Evolutionary conservation across 2,113 vertebrate species (phyloP).

Genomic region (Ictalurus punctatus): DNA sequence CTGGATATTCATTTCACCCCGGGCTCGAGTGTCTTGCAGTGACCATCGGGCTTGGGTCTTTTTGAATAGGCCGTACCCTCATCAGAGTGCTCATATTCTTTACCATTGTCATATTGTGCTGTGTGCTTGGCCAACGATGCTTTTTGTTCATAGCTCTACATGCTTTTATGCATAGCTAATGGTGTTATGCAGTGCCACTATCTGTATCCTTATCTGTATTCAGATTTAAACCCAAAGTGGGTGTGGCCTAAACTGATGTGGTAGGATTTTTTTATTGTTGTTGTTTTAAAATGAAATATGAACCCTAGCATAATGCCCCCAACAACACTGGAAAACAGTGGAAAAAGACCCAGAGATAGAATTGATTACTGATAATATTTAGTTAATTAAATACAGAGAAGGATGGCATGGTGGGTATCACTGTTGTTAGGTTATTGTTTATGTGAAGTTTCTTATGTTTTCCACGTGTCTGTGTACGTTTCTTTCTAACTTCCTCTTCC

Average conservation of each 20-base stretch:
- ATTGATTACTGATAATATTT: neutral
- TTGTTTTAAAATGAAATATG: neutral
- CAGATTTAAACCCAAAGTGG: neutral
- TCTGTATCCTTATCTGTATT: neutral
- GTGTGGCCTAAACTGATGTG: too few relatives aligned
- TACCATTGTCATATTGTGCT: neutral
- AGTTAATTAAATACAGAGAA: neutral
- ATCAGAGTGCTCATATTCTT: neutral
- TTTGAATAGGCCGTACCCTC: too few relatives aligned
- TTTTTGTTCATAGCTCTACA: neutral
- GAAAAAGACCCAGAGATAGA: neutral
- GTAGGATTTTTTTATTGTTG: neutral
- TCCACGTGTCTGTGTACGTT: neutral
- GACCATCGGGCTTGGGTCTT: too few relatives aligned
- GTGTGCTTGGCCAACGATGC: neutral
- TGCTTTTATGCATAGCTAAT: neutral
- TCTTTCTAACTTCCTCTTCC: neutral
- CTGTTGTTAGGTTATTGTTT: neutral
- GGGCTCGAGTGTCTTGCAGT: too few relatives aligned
- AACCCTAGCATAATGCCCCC: neutral
- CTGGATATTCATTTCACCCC: too few relatives aligned
- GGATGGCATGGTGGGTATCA: neutral
- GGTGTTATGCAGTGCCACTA: neutral
- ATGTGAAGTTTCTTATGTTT: neutral
- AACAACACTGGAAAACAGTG: neutral